Base-by-base conservation (phyloP, 2,113 vertebrate genomes). In the Alectura lathami region DNA sequence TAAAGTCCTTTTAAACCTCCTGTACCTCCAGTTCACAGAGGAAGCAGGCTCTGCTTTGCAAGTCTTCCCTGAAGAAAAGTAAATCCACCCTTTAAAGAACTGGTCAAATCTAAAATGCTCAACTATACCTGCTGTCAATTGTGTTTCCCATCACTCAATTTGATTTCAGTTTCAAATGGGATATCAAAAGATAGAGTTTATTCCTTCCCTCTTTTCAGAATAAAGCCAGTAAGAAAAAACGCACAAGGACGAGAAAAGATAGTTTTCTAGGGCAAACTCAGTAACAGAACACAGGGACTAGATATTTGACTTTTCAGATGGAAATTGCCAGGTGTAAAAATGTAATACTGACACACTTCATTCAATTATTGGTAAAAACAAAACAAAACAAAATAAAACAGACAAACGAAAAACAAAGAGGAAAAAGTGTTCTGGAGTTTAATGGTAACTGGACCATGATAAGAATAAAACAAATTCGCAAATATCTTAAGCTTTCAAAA, bases 1-100 rank as follows among this genome's bases (percentile, higher is more conserved):
- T 89, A 29, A 81, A 93, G 82, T 97, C 84, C 88, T 94, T 95
- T 93, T 95, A n/a, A n/a, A 96, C 96, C 93, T 83, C 50, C 56
- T 72, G 67, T 43, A 59, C 81, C 73, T 86, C 74, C 73, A 63
- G 82, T 74, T 63, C 72, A 69, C 24, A 2, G 59, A 66, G n/a
- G 66, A 91, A 77, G 20, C 0, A 0, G 66, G n/a, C 16, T 86
- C 32, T 48, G 43, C 48, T 78, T 62, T 87, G 24, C 60, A 89
- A 94, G 47, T 57, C 27, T 92, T 91, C 60, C 56, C 83, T n/a
- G 27, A 70, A 66, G 74, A 88, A 94, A 68, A 47, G 66, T 80
- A 64, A 91, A 73, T 34, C 2, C 21, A 29, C 9, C 82, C 75
- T 89, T 81, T 76, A 88, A 96, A 62, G 79, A 62, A 34, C n/a